phyloP scores from a whole-genome alignment of 2,888 invertebrate species.

The Synergus gifuensis region DNA sequence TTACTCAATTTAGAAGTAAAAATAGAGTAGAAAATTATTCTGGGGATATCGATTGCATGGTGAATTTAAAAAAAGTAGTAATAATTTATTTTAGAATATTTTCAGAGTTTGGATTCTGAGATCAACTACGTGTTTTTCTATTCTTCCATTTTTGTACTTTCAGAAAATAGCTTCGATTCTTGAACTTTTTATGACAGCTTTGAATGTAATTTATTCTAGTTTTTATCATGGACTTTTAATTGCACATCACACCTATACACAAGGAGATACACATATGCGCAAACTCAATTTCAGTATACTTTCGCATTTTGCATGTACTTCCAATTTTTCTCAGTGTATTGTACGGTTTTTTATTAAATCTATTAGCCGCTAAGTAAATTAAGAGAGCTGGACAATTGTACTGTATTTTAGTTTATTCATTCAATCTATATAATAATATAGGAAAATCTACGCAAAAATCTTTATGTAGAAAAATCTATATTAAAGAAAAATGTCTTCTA shows the following conservation, averaged over 20 bases:
- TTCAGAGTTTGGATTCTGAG: neutral
- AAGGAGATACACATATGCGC: slow-evolving; percentile 41
- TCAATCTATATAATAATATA: neutral
- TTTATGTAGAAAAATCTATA: neutral
- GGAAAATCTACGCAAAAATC: neutral
- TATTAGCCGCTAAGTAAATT: slow-evolving; percentile 55
- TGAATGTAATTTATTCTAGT: neutral
- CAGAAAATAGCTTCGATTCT: slow-evolving; percentile 31
- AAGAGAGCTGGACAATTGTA: slow-evolving; percentile 9
- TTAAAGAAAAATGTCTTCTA: neutral
- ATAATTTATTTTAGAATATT: neutral
- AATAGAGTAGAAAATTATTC: neutral
- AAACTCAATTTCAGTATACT: slow-evolving; percentile 51
- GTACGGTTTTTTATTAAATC: slow-evolving; percentile 57
- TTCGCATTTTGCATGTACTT: slow-evolving; percentile 61
- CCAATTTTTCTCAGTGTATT: slow-evolving; percentile 61
- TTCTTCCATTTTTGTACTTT: slow-evolving; percentile 66
- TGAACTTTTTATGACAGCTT: neutral
- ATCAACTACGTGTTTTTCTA: slow-evolving; percentile 55
- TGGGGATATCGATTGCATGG: neutral
- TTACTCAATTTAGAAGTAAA: neutral
- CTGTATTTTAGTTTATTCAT: neutral
- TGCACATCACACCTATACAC: slow-evolving; percentile 9
- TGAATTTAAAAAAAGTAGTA: neutral
- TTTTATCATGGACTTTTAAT: neutral